Conservation (phyloP, 1,140 invertebrate species). For the Drosophila nannoptera region DNA sequence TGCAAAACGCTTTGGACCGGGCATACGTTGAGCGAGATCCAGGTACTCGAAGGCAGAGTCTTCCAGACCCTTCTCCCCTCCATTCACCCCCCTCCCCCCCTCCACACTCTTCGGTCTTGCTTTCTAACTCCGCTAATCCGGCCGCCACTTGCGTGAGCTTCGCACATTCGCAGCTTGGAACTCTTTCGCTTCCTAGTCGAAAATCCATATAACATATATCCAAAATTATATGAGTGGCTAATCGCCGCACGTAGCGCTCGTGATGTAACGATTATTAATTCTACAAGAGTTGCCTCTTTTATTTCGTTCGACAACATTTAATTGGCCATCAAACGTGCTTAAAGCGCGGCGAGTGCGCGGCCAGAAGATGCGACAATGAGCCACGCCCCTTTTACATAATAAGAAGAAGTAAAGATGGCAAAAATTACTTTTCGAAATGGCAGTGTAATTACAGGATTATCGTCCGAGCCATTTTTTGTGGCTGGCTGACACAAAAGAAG, state of each 20-base stretch:
- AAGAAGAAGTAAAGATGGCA: constrained; percentile 3
- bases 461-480: constrained; percentile 46
- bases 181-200: constrained; percentile 50
- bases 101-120: constrained; percentile 23
- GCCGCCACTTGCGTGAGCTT: constrained; percentile 47
- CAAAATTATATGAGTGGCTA: background rate
- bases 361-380: constrained; percentile 11
- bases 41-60: background rate
- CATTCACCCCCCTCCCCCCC: too few relatives aligned
- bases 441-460: background rate
- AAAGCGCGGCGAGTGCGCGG: background rate
- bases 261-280: constrained; percentile 70
- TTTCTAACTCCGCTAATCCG: constrained; percentile 49
- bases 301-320: constrained; percentile 47
- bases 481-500: constrained; percentile 45
- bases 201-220: background rate
- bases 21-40: background rate
- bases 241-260: constrained; percentile 31
- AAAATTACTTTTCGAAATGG: background rate
- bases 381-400: constrained; percentile 22
- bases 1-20: background rate
- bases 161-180: constrained; percentile 14
- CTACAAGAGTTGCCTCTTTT: constrained; percentile 46
- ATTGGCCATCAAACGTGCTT: constrained; percentile 59
- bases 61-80: background rate